Evolutionary conservation across 2,797 vertebrate genomes (phyloP).

Genomic region (Scolopax rusticola): DNA sequence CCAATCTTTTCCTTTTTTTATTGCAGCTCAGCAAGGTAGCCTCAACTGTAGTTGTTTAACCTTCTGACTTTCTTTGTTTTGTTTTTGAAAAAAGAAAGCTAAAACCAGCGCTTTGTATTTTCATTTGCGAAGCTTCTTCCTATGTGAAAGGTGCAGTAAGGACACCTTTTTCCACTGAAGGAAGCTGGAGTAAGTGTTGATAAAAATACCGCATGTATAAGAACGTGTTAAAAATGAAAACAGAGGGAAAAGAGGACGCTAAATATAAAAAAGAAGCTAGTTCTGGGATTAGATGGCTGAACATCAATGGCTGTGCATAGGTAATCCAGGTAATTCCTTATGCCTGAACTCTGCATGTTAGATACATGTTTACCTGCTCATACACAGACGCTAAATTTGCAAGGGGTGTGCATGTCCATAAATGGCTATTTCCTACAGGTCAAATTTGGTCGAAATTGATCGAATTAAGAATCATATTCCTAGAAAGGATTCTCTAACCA

Average conservation of each 20-base stretch:
- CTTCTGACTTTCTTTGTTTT: conserved; percentile 1
- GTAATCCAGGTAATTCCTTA: not conserved
- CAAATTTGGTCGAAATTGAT: not conserved
- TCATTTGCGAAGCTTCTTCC: not conserved
- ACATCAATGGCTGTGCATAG: not conserved
- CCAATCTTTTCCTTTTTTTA: not conserved
- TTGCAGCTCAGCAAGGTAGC: conserved; percentile 12
- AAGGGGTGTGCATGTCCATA: not conserved
- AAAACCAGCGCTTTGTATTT: not conserved
- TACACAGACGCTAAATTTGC: not conserved
- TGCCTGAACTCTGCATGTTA: not conserved
- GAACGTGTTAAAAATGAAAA: not conserved
- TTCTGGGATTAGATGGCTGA: not conserved
- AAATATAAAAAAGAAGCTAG: not conserved
- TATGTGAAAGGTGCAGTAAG: not conserved
- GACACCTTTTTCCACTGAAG: not conserved
- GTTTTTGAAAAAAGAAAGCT: not conserved
- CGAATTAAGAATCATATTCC: not conserved
- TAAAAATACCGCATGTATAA: not conserved
- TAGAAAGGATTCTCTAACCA: not conserved
- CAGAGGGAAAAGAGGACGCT: not conserved
- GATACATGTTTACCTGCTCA: not conserved
- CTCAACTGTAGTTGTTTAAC: conserved; percentile 9
- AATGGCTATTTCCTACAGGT: not conserved
- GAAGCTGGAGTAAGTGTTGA: not conserved